Conservation (phyloP, 2,888 invertebrate species). For the Eilema depressum region DNA sequence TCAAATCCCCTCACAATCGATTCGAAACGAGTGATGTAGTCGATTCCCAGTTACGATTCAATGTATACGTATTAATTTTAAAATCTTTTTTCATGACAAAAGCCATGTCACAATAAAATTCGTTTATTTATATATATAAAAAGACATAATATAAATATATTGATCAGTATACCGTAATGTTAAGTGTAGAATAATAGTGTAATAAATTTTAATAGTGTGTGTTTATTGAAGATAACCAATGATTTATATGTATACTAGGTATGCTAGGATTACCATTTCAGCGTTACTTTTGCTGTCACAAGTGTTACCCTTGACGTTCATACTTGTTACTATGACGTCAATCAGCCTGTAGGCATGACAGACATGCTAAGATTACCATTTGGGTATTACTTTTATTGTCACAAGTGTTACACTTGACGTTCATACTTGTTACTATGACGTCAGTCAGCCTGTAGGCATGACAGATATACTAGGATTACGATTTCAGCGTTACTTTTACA, state of each 20-base stretch:
- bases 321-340: too few species aligned
- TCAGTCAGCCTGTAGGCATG: too few species aligned
- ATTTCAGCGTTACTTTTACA: too few species aligned
- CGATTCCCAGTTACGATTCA: conserved; percentile 51
- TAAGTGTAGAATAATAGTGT: conserved; percentile 55
- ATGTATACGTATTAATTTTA: conserved; percentile 61
- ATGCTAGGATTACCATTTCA: too few species aligned
- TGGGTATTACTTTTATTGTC: too few species aligned
- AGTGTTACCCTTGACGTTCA: too few species aligned
- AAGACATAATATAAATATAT: conserved; percentile 67
- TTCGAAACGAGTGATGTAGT: conserved; percentile 36
- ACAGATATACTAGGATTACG: too few species aligned
- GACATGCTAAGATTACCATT: too few species aligned
- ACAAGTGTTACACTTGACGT: too few species aligned
- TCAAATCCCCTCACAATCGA: conserved; percentile 31
- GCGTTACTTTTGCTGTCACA: too few species aligned
- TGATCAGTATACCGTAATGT: conserved; percentile 70
- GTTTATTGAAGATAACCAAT: conserved; percentile 3
- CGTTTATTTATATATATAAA: conserved; percentile 56
- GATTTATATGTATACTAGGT: background rate
- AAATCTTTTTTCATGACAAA: conserved; percentile 56
- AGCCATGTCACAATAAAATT: conserved; percentile 56
- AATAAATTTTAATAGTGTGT: conserved; percentile 32
- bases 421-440: too few species aligned
- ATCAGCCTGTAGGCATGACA: too few species aligned